Evolutionary conservation across 2,888 invertebrate genomes (phyloP).

Genomic region (Altica lythri): DNA sequence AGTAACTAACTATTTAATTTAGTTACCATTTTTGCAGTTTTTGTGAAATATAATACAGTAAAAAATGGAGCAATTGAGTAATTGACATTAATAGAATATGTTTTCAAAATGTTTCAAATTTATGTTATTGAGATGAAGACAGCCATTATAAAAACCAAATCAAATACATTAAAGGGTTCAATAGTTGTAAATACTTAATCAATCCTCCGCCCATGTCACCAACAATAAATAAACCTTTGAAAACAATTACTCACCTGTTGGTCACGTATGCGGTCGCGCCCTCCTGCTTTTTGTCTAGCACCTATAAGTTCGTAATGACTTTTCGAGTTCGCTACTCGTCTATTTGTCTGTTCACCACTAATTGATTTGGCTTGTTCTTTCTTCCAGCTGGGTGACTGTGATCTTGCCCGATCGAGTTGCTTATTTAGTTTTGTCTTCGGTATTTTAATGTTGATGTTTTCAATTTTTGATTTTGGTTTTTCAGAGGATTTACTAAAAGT

Average conservation of each 20-base stretch:
- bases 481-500: slow-evolving; percentile 32
- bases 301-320: slow-evolving; percentile 52
- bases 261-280: slow-evolving; percentile 46
- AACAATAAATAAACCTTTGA: background rate
- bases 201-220: background rate
- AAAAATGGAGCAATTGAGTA: too few species aligned
- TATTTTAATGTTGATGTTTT: slow-evolving; percentile 50
- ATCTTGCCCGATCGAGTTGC: slow-evolving; percentile 51
- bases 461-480: slow-evolving; percentile 38
- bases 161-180: too few species aligned
- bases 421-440: slow-evolving; percentile 52
- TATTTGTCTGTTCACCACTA: slow-evolving; percentile 43
- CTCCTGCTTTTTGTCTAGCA: slow-evolving; percentile 50
- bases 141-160: too few species aligned
- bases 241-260: slow-evolving; percentile 47
- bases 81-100: too few species aligned
- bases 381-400: slow-evolving; percentile 54
- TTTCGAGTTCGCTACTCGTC: slow-evolving; percentile 50
- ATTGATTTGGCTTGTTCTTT: slow-evolving; percentile 46
- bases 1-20: too few species aligned
- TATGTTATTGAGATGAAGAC: too few species aligned
- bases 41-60: too few species aligned
- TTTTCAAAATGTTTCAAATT: too few species aligned
- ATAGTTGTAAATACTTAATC: too few species aligned
- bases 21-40: too few species aligned